Conservation (phyloP, 2,113 vertebrate genomes). For the Hippocampus abdominalis region DNA sequence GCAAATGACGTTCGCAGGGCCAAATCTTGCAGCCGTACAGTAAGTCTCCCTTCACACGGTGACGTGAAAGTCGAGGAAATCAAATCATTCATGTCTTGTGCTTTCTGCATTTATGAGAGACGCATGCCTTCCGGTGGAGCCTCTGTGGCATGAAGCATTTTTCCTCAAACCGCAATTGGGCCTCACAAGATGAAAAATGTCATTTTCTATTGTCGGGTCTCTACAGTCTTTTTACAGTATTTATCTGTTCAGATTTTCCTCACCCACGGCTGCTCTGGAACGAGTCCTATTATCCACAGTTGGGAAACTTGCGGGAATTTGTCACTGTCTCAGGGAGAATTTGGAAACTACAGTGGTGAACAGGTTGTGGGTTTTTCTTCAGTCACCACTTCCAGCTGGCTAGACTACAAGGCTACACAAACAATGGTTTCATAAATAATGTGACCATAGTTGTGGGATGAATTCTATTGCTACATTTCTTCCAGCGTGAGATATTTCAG, state of each 20-base stretch:
- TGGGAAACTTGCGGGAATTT: conserved; percentile 44
- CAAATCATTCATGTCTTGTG: conserved; percentile 33
- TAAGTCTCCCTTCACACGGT: conserved; percentile 24
- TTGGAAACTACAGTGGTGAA: conserved; percentile 28
- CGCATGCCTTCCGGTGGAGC: conserved; percentile 18
- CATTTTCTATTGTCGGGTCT: conserved; percentile 24
- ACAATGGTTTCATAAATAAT: conserved; percentile 7
- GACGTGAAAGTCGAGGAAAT: conserved; percentile 39
- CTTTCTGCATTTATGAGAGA: conserved; percentile 14
- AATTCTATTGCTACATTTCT: conserved; percentile 41
- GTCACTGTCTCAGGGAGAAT: conserved; percentile 48
- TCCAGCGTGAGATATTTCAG: conserved; percentile 29
- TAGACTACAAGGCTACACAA: conserved; percentile 1
- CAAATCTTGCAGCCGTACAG: conserved; percentile 19
- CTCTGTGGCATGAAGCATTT: conserved; percentile 4
- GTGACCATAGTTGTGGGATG: conserved; percentile 36
- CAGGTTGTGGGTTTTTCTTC: conserved; percentile 40
- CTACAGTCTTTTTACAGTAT: conserved; percentile 11
- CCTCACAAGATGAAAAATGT: conserved; percentile 5
- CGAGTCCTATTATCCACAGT: conserved; percentile 27
- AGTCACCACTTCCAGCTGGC: conserved; percentile 19
- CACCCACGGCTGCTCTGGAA: background rate
- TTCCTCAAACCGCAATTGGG: conserved; percentile 5
- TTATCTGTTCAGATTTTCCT: conserved; percentile 22
- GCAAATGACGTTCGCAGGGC: conserved; percentile 23